A percentile compares a stretch with the other conserved stretches of the same genome.
Evolutionary conservation across 2,797 vertebrate species (phyloP).

Genomic region (Ataeniobius toweri): DNA sequence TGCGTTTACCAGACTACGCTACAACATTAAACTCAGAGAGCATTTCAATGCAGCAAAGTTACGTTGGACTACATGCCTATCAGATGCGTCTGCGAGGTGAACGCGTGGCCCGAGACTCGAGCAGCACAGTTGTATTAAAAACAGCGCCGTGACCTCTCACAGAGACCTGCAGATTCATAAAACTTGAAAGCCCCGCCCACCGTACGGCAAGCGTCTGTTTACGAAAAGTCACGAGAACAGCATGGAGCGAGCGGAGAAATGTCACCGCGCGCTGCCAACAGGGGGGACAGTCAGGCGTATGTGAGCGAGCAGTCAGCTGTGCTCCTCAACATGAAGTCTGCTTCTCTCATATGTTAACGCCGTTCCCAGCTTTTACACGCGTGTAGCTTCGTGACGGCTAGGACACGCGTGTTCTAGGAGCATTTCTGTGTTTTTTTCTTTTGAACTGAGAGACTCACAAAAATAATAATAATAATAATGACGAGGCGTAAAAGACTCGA

Average conservation of each 20-base stretch:
- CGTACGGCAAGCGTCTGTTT: slow-evolving; percentile 71
- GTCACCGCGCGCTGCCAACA: slow-evolving; percentile 39
- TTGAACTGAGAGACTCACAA: slow-evolving; percentile 13
- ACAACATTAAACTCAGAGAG: slow-evolving; percentile 9
- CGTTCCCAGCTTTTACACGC: background rate
- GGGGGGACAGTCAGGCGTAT: slow-evolving; percentile 13
- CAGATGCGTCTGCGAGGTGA: background rate
- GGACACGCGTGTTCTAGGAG: slow-evolving; percentile 22
- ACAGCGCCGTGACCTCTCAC: background rate
- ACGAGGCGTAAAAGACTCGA: slow-evolving; percentile 71
- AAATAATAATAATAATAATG: slow-evolving; percentile 58
- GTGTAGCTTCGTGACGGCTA: slow-evolving; percentile 20
- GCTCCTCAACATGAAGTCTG: background rate
- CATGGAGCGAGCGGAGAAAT: slow-evolving; percentile 53
- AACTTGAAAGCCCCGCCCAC: slow-evolving; percentile 76
- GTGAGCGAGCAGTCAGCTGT: background rate
- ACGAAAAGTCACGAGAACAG: slow-evolving; percentile 75
- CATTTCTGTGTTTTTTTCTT: background rate
- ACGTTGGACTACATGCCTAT: background rate
- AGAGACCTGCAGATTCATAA: slow-evolving; percentile 70
- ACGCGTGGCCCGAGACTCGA: background rate
- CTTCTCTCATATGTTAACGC: slow-evolving; percentile 9
- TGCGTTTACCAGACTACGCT: slow-evolving; percentile 12
- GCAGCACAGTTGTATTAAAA: background rate
- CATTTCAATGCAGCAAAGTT: slow-evolving; percentile 31